A percentile compares a stretch with the other conserved stretches of the same genome.
Evolutionary conservation across 2,113 vertebrate genomes (phyloP).

Genomic region (Sphyrna mokarran): DNA sequence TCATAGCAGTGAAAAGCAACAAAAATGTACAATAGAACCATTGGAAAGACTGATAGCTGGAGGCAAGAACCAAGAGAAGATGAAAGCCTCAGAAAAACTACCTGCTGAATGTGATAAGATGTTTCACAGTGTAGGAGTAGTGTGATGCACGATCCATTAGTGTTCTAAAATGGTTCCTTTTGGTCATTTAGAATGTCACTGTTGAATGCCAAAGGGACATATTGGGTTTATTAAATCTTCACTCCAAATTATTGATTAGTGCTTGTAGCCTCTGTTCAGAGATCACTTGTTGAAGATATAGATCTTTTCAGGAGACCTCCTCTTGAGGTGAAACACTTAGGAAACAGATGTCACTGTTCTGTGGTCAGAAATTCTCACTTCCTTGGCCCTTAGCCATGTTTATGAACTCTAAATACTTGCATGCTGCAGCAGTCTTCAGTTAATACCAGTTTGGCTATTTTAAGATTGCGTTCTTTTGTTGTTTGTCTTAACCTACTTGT

Average conservation of each 20-base stretch:
- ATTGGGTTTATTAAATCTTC: background rate
- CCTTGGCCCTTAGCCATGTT: background rate
- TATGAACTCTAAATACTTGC: background rate
- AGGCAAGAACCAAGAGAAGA: background rate
- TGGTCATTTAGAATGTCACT: background rate
- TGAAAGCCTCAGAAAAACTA: background rate
- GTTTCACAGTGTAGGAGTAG: no score
- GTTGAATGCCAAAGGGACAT: background rate
- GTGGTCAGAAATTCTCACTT: background rate
- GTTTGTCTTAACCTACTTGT: background rate
- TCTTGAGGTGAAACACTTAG: background rate
- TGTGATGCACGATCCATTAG: no score
- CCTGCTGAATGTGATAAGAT: background rate
- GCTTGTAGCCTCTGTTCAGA: background rate
- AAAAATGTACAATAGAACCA: background rate
- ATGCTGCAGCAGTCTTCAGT: background rate
- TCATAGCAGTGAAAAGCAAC: background rate
- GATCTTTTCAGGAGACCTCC: background rate
- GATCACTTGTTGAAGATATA: background rate
- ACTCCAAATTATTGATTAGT: background rate
- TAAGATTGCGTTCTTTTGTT: background rate
- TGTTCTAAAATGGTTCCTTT: background rate
- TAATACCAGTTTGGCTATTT: background rate
- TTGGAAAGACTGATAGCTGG: background rate
- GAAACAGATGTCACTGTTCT: background rate